Base-by-base conservation (phyloP, 2,113 vertebrate species). In the Dipodomys merriami region DNA sequence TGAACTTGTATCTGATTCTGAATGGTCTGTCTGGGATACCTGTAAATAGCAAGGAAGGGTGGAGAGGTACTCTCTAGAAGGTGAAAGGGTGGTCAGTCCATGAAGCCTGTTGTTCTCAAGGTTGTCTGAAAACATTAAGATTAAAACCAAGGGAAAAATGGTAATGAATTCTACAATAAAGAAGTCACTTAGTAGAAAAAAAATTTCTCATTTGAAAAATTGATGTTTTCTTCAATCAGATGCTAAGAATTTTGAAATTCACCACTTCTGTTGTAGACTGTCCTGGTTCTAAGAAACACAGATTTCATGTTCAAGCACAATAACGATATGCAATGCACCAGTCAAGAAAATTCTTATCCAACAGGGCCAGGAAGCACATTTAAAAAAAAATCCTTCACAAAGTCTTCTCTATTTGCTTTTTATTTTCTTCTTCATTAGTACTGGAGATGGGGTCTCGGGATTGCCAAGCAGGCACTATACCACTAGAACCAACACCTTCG, bases 221-320 rank as follows among this genome's bases (percentile, higher is more conserved):
- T 74, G 18, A 30, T 64, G 15, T 86, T 90, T 94, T 88, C n/a
- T 90, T 90, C 64, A 46, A 76, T n/a, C 33, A 33, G 74, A 71
- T 72, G 73, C n/a, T 39, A 71, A 79, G 35, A 68, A 71, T 80
- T 84, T 73, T 35, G 18, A 90, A 35, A 71, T 33, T 46, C 8
- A 85, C 7, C 27, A 9, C n/a, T 87, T 74, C 49, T 80, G 60
- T 4, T 29, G 76, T 57, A 57, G 53, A 57, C 76, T 71, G 4
- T 60, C 49, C 53, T 9, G 4, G 19, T 46, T 80, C 68, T 72
- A 57, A 68, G 35, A 60, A 84, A 82, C 18, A 64, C 72, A 68
- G 25, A 53, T n/a, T 18, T 20, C 23, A 2, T 49, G 16, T 64
- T 83, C 15, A 27, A 64, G 27, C 15, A 76, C 29, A 53, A 29